Base-by-base conservation (phyloP, 2,113 vertebrate species). In the Gasterosteus aculeatus region DNA sequence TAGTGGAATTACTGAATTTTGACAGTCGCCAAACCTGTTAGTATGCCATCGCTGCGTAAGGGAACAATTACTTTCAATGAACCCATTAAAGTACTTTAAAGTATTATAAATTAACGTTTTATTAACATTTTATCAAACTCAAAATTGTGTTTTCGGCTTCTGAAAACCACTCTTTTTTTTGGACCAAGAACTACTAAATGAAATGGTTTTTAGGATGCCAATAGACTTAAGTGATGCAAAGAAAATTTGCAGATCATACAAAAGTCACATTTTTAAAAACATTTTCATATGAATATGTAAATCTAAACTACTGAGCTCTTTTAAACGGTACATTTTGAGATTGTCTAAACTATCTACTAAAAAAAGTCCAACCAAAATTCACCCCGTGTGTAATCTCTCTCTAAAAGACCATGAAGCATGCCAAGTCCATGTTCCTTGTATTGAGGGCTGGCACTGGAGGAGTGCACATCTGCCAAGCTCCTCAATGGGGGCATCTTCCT, bases 381-480 rank as follows among this genome's bases (percentile, higher is more conserved):
- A 38, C 38, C 38, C 62, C 26, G 38, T 41, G 67, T 75, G 41
- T 44, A 38, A 63, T 60, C 12, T n/a, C n/a, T 46, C 58, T 73
- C 58, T 75, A 49, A 72, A 79, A 57, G 44, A 58, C 69, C 9
- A 2, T 65, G 71, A 65, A 72, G 68, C 64, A 51, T 70, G 75
- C 77, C 80, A 88, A 85, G 78, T 59, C 53, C 19, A 26, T 60
- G 49, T 80, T 66, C 59, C 72, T 61, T 75, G 46, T 53, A 80
- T 47, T 69, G 60, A 62, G 62, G 60, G 16, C 80, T 78, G 76
- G 68, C 63, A 51, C 60, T 70, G 76, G 69, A 38, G 38, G 56
- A 65, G 44, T 5, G 29, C 49, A 54, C 46, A 39, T 41, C 83
- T 81, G 82, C 77, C 83, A 89, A 69, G 33, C 60, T 71, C 68